Evolutionary conservation across 2,888 invertebrate genomes (phyloP), one percentile per base, ranked within the genome.

Genomic region (Troides aeacus): DNA sequence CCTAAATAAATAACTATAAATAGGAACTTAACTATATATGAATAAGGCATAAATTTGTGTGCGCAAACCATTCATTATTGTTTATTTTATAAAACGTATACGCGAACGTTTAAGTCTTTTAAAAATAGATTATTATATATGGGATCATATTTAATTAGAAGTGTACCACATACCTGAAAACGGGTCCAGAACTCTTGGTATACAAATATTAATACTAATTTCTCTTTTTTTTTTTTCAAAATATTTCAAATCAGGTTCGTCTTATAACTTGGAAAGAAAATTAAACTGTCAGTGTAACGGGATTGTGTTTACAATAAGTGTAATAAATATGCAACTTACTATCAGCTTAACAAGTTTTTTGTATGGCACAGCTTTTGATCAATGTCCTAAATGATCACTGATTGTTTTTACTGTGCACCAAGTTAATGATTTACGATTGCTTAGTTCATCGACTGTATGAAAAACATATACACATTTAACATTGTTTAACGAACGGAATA

Each of bases 21-120:
- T 68, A 60, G 57, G 56, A 36, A 57, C 57, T 53, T 56, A 62
- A 58, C 64, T 23, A 65, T 60, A 66, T 62, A 62, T 24, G 60
- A 1, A 71, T 75, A 83, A 78, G 75, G 74, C 60, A 66, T 62
- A 71, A 67, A 79, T 78, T 83, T 62, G 69, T 74, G 74, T 75
- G 69, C 4, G 18, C 18, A 2, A 21, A 46, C 50, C 15, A n/a
- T 46, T 12, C 17, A 24, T 24, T 17, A 56, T 69, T 57, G 64
- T n/a, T 56, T 65, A 73, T 72, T 75, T 76, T 75, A 50, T 18
- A 50, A 15, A 17, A 50, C 6, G 57, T 21, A 57, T 6, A 39
- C 39, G 10, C 39, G 39, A 39, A 39, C 10, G 39, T 39, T 39
- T 59, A 69, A 72, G 77, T 76, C 56, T 57, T 56, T 56, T 58